phyloP scores from a whole-genome alignment of 1,140 invertebrate genomes.

The Scaptodrosophila lebanonensis region DNA sequence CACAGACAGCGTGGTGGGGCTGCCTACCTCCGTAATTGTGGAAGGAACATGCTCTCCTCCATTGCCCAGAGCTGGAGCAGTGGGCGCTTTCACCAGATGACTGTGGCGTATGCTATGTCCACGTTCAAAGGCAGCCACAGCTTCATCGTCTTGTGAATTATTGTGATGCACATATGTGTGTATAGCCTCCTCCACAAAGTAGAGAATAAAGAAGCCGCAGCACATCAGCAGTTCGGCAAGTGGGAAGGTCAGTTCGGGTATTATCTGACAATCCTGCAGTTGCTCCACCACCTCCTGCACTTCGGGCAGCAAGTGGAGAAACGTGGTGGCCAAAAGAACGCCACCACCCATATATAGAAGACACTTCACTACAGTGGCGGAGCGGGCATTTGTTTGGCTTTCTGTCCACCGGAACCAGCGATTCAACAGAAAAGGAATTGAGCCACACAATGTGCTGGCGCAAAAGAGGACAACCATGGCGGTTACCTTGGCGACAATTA shows the following conservation, averaged over 20 bases:
- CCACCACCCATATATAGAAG: conserved; percentile 93
- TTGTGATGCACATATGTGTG: conserved; percentile 82
- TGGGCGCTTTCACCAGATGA: conserved; percentile 47
- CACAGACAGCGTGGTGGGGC: conserved; percentile 40
- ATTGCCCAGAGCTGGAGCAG: background rate
- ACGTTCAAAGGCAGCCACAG: conserved; percentile 61
- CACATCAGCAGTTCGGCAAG: conserved; percentile 85
- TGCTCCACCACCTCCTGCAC: conserved; percentile 84
- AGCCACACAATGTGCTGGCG: conserved; percentile 84
- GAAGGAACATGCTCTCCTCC: background rate
- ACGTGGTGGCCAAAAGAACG: conserved; percentile 92
- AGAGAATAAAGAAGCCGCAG: conserved; percentile 90
- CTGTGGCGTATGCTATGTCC: conserved; percentile 69
- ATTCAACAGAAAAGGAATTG: conserved; percentile 83
- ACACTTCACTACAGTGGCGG: conserved; percentile 78
- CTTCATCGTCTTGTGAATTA: conserved; percentile 64
- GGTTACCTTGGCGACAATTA: conserved; percentile 82
- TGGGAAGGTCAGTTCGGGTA: conserved; percentile 81
- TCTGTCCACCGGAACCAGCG: conserved; percentile 81
- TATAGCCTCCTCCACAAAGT: conserved; percentile 89
- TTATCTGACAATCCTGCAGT: conserved; percentile 78
- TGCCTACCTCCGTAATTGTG: background rate
- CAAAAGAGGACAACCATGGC: conserved; percentile 84
- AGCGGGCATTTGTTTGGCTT: conserved; percentile 78
- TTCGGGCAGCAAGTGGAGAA: conserved; percentile 93